These are phyloP conservation scores for Muscidifurax raptorellus DNA, from an alignment of 1,140 invertebrate genomes.

Conservation along the genomic window DNA sequence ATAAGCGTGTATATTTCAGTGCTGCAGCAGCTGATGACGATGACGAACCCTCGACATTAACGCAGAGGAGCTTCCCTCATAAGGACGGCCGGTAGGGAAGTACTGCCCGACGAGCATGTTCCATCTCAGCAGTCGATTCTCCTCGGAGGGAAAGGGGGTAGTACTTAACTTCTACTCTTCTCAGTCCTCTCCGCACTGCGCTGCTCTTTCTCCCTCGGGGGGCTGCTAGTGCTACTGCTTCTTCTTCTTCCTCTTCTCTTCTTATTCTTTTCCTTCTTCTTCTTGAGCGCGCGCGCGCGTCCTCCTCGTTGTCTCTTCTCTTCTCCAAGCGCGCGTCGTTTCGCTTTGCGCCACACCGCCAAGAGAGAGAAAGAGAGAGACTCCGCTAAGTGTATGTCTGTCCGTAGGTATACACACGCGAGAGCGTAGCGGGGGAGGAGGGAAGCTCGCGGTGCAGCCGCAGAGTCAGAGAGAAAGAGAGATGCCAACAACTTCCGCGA, in stretches of 20 bases:
- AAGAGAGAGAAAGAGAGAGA: neutral
- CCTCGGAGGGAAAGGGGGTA: neutral
- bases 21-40: neutral
- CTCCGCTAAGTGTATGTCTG: neutral
- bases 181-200: no score
- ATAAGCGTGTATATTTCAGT: neutral
- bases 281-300: neutral
- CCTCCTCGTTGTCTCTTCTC: slow-evolving; percentile 15
- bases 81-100: slow-evolving; percentile 28
- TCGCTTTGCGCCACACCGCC: slow-evolving; percentile 1
- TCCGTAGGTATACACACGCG: no score
- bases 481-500: neutral
- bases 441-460: neutral
- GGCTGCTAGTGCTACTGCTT: neutral
- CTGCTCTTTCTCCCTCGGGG: neutral
- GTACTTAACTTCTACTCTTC: no score
- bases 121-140: neutral
- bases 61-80: slow-evolving; percentile 17
- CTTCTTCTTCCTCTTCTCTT: neutral
- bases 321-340: slow-evolving; percentile 10
- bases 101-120: neutral
- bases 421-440: neutral
- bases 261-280: neutral
- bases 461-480: neutral
- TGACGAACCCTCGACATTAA: neutral